Evolutionary conservation across 2,113 vertebrate species (phyloP), one percentile per base, ranked within the genome.

Genomic region (Cebus imitator): DNA sequence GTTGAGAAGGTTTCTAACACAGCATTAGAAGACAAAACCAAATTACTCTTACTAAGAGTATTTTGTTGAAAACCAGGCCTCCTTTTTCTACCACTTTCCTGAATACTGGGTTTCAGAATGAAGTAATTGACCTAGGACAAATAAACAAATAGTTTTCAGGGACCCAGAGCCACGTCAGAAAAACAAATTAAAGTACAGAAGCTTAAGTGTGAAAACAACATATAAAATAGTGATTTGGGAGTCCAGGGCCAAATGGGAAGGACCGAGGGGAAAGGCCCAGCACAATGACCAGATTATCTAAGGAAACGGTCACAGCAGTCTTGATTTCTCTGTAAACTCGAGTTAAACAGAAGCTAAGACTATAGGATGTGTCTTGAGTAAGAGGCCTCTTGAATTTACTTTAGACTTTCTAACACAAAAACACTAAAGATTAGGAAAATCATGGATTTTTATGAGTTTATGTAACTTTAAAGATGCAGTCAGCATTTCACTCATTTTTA

Each of bases 81-180:
- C 40, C n/a, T 40, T 55, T 6, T 16, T 2, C 23, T 45, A 5
- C 43, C 21, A 10, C 8, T 48, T 30, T 52, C 30, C 16, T 83
- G 32, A 86, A 84, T 90, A 58, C 5, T 91, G 76, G n/a, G 25
- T 86, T 94, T 97, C n/a, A 75, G 40, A 93, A 97, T 93, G 79
- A 96, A 93, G 68, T 89, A 21, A 25, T 1, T 79, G 52, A 73
- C 55, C 57, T 95, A 73, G 52, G 52, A 85, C 91, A 94, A 57
- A 78, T 81, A 97, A 73, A 83, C 8, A 58, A 79, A 66, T 27
- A 88, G 61, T 45, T 40, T 87, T 86, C 14, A 82, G 35, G 48
- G 18, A 75, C 13, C 6, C 43, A 75, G 27, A 92, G 27, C 37
- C 43, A 78, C 83, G 30, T 87, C 37, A 88, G 32, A 90, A 90